phyloP scores from a whole-genome alignment of 1,140 invertebrate genomes.

The Teleopsis dalmanni region DNA sequence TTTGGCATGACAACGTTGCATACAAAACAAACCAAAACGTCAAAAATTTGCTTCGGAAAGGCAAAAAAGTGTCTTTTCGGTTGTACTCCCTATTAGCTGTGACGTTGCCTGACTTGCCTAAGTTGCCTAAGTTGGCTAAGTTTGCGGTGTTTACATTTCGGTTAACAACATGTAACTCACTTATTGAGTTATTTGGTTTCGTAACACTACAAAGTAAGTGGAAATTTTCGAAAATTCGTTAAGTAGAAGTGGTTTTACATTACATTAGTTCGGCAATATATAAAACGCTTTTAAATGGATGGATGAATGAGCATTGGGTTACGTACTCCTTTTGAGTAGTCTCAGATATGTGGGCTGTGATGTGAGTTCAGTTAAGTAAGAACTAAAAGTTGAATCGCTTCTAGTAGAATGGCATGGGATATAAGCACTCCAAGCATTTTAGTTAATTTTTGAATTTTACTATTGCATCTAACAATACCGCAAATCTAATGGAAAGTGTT shows the following conservation, averaged over 20 bases:
- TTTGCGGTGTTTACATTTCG: slow-evolving; percentile 23
- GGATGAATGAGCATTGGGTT: not conserved
- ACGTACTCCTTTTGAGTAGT: too few relatives aligned
- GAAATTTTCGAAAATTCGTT: slow-evolving; percentile 10
- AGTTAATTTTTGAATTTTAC: not conserved
- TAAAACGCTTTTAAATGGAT: not conserved
- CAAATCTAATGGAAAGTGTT: slow-evolving; percentile 6
- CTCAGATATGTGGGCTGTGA: not conserved
- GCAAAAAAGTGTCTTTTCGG: slow-evolving; percentile 2
- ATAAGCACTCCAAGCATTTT: not conserved
- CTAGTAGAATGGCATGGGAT: not conserved
- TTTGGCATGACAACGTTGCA: too few relatives aligned
- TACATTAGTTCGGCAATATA: not conserved
- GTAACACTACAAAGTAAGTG: slow-evolving; percentile 4
- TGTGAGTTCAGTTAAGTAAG: not conserved
- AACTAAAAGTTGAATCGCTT: not conserved
- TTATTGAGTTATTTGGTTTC: slow-evolving; percentile 23
- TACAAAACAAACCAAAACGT: too few relatives aligned
- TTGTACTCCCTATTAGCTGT: slow-evolving; percentile 1
- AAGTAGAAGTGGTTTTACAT: slow-evolving; percentile 10
- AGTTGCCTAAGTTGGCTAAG: not conserved
- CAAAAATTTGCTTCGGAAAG: too few relatives aligned
- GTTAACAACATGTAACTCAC: slow-evolving; percentile 25
- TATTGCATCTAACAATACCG: slow-evolving; percentile 2
- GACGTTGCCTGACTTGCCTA: not conserved